Conservation (phyloP, 1,140 invertebrate species). For the Drosophila sp. region DNA sequence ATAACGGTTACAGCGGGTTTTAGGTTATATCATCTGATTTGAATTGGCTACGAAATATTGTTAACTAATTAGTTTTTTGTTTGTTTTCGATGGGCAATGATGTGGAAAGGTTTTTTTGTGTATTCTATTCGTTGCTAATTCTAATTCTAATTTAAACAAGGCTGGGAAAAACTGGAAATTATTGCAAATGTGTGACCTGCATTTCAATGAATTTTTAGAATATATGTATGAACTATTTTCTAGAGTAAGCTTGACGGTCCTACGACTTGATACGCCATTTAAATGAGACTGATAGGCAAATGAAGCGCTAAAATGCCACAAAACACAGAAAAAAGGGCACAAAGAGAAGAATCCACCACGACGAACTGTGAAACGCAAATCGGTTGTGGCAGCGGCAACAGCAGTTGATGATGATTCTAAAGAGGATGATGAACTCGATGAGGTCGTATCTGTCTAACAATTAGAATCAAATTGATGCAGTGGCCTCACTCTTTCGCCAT, state of each 20-base stretch:
- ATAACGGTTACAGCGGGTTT: slow-evolving; percentile 36
- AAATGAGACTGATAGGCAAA: slow-evolving; percentile 36
- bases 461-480: slow-evolving; percentile 79
- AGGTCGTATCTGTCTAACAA: slow-evolving; percentile 47
- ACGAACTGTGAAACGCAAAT: slow-evolving; percentile 40
- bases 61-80: slow-evolving; percentile 44
- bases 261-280: slow-evolving; percentile 28
- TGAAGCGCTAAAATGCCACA: slow-evolving; percentile 45
- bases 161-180: slow-evolving; percentile 35
- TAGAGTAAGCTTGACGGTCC: no score
- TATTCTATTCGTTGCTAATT: slow-evolving; percentile 1
- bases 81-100: slow-evolving; percentile 57
- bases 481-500: slow-evolving; percentile 33
- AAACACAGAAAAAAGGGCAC: slow-evolving; percentile 1
- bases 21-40: slow-evolving; percentile 26
- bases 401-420: slow-evolving; percentile 21
- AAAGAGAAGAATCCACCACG: background rate
- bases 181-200: slow-evolving; percentile 47
- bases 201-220: slow-evolving; percentile 1
- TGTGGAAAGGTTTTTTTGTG: slow-evolving; percentile 62
- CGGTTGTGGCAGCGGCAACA: slow-evolving; percentile 24
- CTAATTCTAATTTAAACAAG: slow-evolving; percentile 2
- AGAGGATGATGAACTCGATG: slow-evolving; percentile 15
- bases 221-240: no score
- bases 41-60: slow-evolving; percentile 20